Conservation (phyloP, 2,888 invertebrate genomes). For the Acrocyrtus sp. region DNA sequence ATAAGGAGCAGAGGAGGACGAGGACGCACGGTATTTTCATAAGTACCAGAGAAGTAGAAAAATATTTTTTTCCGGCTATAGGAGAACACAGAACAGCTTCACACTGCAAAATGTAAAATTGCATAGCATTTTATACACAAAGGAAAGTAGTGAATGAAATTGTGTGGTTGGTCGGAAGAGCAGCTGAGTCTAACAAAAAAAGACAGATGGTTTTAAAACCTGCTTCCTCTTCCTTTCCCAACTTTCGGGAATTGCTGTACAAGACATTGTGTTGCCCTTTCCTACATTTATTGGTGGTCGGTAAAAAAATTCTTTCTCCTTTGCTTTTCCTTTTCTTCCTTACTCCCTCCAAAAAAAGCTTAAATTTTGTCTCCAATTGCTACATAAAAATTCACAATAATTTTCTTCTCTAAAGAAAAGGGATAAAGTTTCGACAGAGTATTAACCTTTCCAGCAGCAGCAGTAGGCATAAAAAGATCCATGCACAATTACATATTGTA, state of each 20-base stretch:
- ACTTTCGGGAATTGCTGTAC: neutral
- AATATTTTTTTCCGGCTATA: no score
- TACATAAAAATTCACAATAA: conserved; percentile 24
- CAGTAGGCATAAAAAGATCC: neutral
- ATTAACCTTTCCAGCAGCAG: conserved; percentile 5
- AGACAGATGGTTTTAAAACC: conserved; percentile 4
- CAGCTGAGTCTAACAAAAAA: conserved; percentile 2
- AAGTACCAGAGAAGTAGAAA: no score
- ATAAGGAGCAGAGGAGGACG: no score
- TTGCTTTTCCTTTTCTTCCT: neutral
- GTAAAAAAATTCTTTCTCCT: neutral
- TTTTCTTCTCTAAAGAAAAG: no score
- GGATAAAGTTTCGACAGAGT: no score
- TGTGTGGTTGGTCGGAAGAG: conserved; percentile 10
- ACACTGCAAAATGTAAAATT: conserved; percentile 18
- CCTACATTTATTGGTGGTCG: neutral
- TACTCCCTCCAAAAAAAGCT: neutral
- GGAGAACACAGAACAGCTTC: no score
- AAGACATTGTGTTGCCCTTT: neutral
- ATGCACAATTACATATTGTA: no score
- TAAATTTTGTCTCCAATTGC: conserved; percentile 15
- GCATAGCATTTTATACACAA: conserved; percentile 6
- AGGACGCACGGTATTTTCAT: no score
- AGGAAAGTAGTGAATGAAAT: neutral
- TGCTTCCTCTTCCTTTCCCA: neutral